phyloP scores from a whole-genome alignment of 2,113 vertebrate species.

The Heteronetta atricapilla region DNA sequence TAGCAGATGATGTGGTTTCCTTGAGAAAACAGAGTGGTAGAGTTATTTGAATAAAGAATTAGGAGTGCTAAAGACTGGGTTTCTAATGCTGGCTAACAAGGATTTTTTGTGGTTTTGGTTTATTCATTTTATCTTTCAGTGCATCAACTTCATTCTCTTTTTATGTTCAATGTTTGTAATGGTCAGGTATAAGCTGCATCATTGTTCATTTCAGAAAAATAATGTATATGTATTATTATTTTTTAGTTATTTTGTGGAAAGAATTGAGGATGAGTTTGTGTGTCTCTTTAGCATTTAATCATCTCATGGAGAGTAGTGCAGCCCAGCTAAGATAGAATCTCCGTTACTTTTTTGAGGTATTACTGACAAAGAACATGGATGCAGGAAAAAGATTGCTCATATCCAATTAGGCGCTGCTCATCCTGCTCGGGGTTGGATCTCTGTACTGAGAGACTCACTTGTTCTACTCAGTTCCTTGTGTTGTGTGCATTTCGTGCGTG shows the following conservation, averaged over 20 bases:
- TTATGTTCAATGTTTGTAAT: background rate
- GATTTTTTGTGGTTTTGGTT: background rate
- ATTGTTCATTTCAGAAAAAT: slow-evolving; percentile 6
- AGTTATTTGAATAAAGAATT: background rate
- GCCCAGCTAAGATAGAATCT: background rate
- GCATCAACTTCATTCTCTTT: background rate
- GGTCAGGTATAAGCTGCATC: background rate
- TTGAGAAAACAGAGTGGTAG: background rate
- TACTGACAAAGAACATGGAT: background rate
- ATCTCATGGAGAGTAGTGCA: background rate
- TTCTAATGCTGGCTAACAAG: background rate
- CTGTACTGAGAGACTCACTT: background rate
- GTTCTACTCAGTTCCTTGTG: background rate
- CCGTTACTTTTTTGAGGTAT: background rate
- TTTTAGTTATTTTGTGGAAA: background rate
- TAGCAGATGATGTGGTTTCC: background rate
- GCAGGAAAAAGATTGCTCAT: background rate
- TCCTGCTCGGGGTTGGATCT: slow-evolving; percentile 19
- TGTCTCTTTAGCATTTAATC: background rate
- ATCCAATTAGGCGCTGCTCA: slow-evolving; percentile 31
- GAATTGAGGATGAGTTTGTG: background rate
- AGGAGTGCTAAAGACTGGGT: background rate
- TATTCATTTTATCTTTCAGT: background rate
- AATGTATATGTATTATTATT: background rate
- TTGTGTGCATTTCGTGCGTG: background rate